A percentile compares a stretch with the other conserved stretches of the same genome.
Evolutionary conservation across 2,888 invertebrate genomes (phyloP).

Genomic region (Leucoma salicis): DNA sequence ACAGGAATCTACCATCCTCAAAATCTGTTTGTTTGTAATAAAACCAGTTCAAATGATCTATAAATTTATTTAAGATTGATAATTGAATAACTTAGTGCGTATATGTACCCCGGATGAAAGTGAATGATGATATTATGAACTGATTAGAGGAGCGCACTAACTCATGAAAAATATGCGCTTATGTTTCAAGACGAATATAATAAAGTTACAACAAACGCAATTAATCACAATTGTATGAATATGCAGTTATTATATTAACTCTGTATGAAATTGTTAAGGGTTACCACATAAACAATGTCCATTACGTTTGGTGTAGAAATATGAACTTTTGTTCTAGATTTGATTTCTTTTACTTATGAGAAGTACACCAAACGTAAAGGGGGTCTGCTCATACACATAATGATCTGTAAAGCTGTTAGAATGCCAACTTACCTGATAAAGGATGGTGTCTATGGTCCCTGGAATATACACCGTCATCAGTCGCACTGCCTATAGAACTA

Average conservation of each 20-base stretch:
- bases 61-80: too few species aligned
- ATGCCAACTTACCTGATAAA: constrained; percentile 54
- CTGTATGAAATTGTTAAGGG: constrained; percentile 23
- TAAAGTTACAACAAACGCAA: constrained; percentile 17
- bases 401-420: constrained; percentile 9
- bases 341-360: neutral
- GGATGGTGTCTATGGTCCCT: constrained; percentile 66
- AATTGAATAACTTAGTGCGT: too few species aligned
- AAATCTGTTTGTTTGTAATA: too few species aligned
- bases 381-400: constrained; percentile 16
- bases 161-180: too few species aligned
- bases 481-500: constrained; percentile 70
- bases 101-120: too few species aligned
- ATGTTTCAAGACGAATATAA: neutral
- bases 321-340: constrained; percentile 3
- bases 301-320: constrained; percentile 20
- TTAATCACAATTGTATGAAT: constrained; percentile 30
- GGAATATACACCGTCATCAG: constrained; percentile 69
- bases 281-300: neutral
- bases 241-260: constrained; percentile 13
- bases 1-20: too few species aligned
- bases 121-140: too few species aligned
- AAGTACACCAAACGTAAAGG: constrained; percentile 13
- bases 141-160: too few species aligned
- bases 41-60: too few species aligned